These are phyloP conservation scores for Stegodyphus dumicola DNA, from an alignment of 1,140 invertebrate species.

Conservation along the genomic window DNA sequence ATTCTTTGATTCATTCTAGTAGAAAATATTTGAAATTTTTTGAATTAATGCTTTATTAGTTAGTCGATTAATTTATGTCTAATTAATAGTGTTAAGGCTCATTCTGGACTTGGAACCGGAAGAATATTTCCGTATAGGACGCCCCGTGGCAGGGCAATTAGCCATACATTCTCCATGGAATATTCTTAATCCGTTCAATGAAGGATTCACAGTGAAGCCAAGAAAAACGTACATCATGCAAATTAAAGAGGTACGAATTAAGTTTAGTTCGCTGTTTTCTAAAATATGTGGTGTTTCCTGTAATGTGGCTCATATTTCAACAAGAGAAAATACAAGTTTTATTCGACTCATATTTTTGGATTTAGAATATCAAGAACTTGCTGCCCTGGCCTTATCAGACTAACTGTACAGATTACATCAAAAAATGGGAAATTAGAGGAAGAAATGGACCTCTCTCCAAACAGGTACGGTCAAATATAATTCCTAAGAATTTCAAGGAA, in stretches of 20 bases:
- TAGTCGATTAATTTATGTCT: neutral
- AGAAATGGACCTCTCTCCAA: constrained; percentile 44
- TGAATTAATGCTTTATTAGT: neutral
- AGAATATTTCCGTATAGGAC: constrained; percentile 26
- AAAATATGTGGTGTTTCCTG: no score
- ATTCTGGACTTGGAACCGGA: constrained; percentile 52
- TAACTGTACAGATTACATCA: constrained; percentile 50
- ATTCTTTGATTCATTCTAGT: no score
- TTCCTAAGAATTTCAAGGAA: no score
- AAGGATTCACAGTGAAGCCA: constrained; percentile 51
- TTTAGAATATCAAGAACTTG: constrained; percentile 44
- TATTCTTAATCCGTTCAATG: constrained; percentile 46
- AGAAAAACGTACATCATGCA: constrained; percentile 36
- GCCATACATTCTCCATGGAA: constrained; percentile 51
- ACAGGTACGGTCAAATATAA: neutral
- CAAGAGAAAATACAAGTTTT: no score
- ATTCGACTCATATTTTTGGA: neutral
- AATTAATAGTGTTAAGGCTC: constrained; percentile 6
- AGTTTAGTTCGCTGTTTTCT: no score
- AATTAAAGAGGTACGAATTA: constrained; percentile 30
- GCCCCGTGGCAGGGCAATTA: constrained; percentile 17
- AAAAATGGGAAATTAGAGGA: constrained; percentile 35
- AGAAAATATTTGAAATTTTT: no score
- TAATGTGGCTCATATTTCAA: no score
- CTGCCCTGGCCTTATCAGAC: constrained; percentile 47